Percentiles rank a stretch among this genome's conserved stretches.
phyloP scores from a whole-genome alignment of 1,140 invertebrate species.

The Idris sp. region DNA sequence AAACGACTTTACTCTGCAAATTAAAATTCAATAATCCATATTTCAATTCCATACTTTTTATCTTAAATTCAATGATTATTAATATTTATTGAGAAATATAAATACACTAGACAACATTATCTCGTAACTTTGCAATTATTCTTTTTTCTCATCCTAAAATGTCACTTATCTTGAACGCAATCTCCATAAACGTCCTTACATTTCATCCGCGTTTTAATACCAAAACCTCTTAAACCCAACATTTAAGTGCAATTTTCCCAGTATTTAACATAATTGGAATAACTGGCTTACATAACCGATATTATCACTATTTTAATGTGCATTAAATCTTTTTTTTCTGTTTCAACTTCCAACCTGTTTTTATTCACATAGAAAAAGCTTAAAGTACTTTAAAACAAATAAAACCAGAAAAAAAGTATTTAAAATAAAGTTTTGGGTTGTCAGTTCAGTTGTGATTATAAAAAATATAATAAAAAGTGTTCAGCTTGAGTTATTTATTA shows the following conservation, averaged over 20 bases:
- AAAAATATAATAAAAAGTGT: too few relatives aligned
- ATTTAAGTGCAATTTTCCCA: conserved; percentile 8
- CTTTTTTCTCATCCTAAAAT: background rate
- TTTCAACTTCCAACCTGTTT: conserved; percentile 2
- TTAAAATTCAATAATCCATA: too few relatives aligned
- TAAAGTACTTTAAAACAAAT: background rate
- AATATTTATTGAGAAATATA: too few relatives aligned
- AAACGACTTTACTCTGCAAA: too few relatives aligned
- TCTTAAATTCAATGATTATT: too few relatives aligned
- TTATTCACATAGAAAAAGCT: conserved; percentile 2
- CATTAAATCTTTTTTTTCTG: background rate
- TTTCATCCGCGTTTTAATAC: conserved; percentile 17
- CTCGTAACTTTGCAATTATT: too few relatives aligned
- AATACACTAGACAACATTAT: too few relatives aligned
- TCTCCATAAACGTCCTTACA: background rate
- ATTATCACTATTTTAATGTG: conserved; percentile 22
- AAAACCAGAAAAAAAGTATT: too few relatives aligned
- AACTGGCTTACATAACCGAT: conserved; percentile 17
- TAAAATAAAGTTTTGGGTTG: too few relatives aligned
- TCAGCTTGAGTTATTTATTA: conserved; percentile 1
- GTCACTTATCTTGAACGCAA: background rate
- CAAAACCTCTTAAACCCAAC: conserved; percentile 13
- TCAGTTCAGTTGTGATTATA: too few relatives aligned
- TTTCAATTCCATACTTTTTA: too few relatives aligned
- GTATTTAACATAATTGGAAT: conserved; percentile 15